Evolutionary conservation across 2,888 invertebrate genomes (phyloP), one percentile per base, ranked within the genome.

Genomic region (Mythimna albipuncta): DNA sequence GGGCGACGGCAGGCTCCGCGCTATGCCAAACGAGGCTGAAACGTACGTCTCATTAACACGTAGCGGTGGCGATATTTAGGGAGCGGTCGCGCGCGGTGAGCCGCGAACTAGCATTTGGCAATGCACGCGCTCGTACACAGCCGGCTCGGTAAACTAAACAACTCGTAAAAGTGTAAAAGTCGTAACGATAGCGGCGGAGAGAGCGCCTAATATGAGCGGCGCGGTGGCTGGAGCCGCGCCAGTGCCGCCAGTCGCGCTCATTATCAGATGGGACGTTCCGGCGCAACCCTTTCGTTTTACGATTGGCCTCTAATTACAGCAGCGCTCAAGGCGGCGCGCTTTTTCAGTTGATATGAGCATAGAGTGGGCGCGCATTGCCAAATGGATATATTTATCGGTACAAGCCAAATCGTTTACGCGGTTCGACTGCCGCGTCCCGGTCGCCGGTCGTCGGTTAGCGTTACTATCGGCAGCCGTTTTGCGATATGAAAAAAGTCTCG

Each of bases 81-180:
- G 91, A 91, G 91, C 88, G 91, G 91, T 89, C 89, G 91, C 90
- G 89, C 90, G 95, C 93, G 96, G 96, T 94, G 94, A 95, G 94
- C 95, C 96, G 94, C 95, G 95, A 94, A 95, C 95, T 93, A 93
- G 94, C 94, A 95, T 95, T 96, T 96, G 96, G 96, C 96, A 96
- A 92, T 91, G 92, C 90, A 87, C 89, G 90, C 91, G 90, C 89
- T 87, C 89, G 88, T 88, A 87, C 93, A 89, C 93, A 92, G 91
- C 93, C 92, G 92, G 94, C 91, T 90, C 90, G 91, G 93, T 93
- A 91, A 95, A 95, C 96, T 95, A 95, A 96, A 95, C 95, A 95
- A 95, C 94, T 95, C 96, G 95, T 95, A 96, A 96, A 96, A 96
- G 95, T 95, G 96, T 95, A 96, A 96, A 95, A 96, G 92, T 96